Base-by-base conservation (phyloP, 2,888 invertebrate species). In the Carcina quercana region DNA sequence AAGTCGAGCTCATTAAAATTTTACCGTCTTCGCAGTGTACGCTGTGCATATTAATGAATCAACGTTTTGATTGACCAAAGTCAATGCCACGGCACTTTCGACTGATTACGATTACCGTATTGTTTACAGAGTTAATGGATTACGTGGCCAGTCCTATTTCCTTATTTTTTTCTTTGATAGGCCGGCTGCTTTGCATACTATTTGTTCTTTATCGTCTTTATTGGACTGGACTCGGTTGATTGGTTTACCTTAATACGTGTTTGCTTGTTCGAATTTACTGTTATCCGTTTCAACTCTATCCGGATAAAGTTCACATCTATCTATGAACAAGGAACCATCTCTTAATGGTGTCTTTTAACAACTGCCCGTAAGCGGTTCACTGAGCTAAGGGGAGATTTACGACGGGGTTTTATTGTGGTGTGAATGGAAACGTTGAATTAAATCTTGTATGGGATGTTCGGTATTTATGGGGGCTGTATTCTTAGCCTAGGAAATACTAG, bases 391-490 rank as follows among this genome's bases (percentile, higher is more conserved):
- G 44, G 47, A 53, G 55, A 62, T 71, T 70, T 65, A 71, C 61
- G 64, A 62, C 40, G 44, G n/a, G 45, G 45, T 57, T 76, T 76
- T 72, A 76, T 66, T 60, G 55, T 59, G 40, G 67, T 64, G 73
- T 65, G 65, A 72, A 73, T 64, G 63, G 61, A 68, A 52, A 62
- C 55, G 58, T 57, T 58, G 63, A 62, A 61, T 62, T 62, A 43
- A 47, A 48, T 44, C 47, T 50, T 38, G 48, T 47, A 48, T 35
- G 26, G 10, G 26, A 25, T 25, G 30, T 30, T 33, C 29, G 40
- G 43, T 48, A 46, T 53, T 57, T 53, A 54, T 49, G 45, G 49
- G 38, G 25, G 31, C 32, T 40, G 33, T 35, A 25, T 26, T n/a
- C 15, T 26, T 26, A 15, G 26, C 15, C 13, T 26, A 19, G 7